phyloP scores from a whole-genome alignment of 1,140 invertebrate species.

The Anastrepha obliqua region DNA sequence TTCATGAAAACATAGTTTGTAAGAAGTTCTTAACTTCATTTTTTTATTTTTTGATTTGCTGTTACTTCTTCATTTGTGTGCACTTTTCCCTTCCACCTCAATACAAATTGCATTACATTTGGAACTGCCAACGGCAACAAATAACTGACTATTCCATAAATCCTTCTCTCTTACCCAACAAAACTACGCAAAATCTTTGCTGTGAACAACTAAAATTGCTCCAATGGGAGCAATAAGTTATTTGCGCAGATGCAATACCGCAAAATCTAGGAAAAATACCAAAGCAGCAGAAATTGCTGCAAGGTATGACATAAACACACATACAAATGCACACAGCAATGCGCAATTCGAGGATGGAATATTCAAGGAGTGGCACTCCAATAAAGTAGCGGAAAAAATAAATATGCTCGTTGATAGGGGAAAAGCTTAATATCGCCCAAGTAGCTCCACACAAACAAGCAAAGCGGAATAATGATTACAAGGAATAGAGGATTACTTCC shows the following conservation, averaged over 20 bases:
- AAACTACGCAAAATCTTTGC: neutral
- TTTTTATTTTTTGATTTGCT: neutral
- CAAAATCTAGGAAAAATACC: too few relatives aligned
- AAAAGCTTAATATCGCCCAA: too few relatives aligned
- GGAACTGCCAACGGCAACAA: neutral
- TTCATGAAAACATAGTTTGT: too few relatives aligned
- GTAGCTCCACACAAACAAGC: too few relatives aligned
- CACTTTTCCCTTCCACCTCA: neutral
- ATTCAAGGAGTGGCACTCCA: neutral
- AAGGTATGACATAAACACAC: neutral
- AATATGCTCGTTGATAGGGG: too few relatives aligned
- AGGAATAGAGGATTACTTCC: too few relatives aligned
- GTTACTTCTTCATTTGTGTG: neutral
- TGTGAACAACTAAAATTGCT: slow-evolving; percentile 11
- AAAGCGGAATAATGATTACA: too few relatives aligned
- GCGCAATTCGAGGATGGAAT: too few relatives aligned
- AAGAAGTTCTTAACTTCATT: too few relatives aligned
- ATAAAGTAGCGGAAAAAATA: neutral
- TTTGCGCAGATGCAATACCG: neutral
- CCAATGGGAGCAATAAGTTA: slow-evolving; percentile 24
- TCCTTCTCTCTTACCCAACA: too few relatives aligned
- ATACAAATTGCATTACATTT: neutral
- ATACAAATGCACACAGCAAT: too few relatives aligned
- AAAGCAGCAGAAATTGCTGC: neutral
- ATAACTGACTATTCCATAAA: neutral